These are phyloP conservation scores for Apus apus DNA, from an alignment of 2,113 vertebrate species.

Conservation along the genomic window DNA sequence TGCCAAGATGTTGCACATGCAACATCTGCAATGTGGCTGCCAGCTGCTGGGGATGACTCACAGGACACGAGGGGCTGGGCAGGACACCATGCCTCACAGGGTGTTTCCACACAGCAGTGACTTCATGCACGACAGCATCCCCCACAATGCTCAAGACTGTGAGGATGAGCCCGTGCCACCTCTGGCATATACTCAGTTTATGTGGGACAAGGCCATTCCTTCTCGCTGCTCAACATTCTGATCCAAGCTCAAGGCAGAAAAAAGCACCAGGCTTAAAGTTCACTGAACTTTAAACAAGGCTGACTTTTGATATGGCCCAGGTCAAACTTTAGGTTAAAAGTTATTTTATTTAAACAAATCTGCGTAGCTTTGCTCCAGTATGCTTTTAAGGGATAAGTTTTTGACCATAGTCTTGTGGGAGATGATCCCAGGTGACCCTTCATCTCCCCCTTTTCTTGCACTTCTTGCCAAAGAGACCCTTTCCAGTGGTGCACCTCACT, in stretches of 20 bases:
- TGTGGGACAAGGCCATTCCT: neutral
- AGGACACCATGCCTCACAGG: neutral
- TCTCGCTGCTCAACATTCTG: neutral
- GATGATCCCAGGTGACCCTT: neutral
- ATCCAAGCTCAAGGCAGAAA: neutral
- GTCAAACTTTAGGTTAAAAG: neutral
- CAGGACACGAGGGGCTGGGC: neutral
- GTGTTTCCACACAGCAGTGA: neutral
- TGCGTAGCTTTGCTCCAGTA: neutral
- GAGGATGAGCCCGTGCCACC: neutral
- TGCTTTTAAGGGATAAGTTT: neutral
- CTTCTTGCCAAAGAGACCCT: neutral
- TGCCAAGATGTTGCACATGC: rapidly evolving
- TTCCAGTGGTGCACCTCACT: rapidly evolving
- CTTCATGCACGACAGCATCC: neutral
- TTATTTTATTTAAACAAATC: constrained; percentile 10
- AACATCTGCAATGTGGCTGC: neutral
- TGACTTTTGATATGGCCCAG: neutral
- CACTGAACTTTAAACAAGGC: neutral
- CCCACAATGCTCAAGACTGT: rapidly evolving
- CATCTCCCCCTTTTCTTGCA: neutral
- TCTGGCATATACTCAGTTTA: neutral
- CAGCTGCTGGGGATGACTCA: neutral
- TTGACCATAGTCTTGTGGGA: rapidly evolving
- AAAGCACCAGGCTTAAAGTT: neutral